These are phyloP conservation scores for Pristionchus mayeri DNA, from an alignment of 2,888 invertebrate species.

Conservation along the genomic window DNA sequence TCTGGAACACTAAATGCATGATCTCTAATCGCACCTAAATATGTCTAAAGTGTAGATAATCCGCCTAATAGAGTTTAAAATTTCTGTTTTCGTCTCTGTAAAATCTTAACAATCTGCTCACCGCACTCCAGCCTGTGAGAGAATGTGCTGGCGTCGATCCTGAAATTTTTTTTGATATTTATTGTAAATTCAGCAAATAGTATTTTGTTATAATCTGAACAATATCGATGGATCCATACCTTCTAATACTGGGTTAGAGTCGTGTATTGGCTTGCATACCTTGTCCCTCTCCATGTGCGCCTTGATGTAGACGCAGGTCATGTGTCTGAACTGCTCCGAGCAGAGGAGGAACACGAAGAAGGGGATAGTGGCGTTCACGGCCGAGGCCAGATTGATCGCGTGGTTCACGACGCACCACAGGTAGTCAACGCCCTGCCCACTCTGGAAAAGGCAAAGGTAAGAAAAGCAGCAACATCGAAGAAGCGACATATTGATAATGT, in stretches of 20 bases:
- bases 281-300: conserved; percentile 55
- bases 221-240: no score
- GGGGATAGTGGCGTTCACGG: conserved; percentile 73
- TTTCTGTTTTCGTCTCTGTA: no score
- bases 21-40: no score
- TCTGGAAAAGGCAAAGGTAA: conserved; percentile 53
- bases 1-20: neutral
- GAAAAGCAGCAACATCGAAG: no score
- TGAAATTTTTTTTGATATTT: neutral
- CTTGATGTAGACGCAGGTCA: conserved; percentile 69
- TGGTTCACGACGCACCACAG: conserved; percentile 66
- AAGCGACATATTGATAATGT: no score
- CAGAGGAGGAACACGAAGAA: conserved; percentile 72
- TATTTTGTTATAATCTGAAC: neutral
- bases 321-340: conserved; percentile 72
- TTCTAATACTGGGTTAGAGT: no score
- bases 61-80: no score
- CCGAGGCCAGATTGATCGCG: conserved; percentile 69
- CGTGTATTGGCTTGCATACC: no score
- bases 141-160: conserved; percentile 48
- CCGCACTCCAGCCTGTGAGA: conserved; percentile 44
- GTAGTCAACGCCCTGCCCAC: conserved; percentile 46
- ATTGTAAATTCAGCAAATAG: neutral
- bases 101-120: neutral
- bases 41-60: no score